A percentile compares a stretch with the other conserved stretches of the same genome.
phyloP scores from a whole-genome alignment of 2,888 invertebrate genomes.

The Drosophila dives region DNA sequence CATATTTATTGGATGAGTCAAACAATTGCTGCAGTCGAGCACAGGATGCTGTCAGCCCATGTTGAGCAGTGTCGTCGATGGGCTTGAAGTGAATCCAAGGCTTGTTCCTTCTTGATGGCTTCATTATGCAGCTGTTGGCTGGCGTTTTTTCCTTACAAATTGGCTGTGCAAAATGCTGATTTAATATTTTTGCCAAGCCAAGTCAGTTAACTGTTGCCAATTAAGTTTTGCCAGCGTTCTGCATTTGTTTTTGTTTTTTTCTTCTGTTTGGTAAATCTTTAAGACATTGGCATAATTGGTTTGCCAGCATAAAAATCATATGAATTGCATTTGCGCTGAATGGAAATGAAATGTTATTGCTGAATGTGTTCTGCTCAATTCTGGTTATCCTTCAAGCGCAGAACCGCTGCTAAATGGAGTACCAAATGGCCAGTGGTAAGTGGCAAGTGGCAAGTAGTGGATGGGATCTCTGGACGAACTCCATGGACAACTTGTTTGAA shows the following conservation, averaged over 20 bases:
- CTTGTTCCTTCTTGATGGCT: slow-evolving; percentile 66
- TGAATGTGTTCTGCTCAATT: slow-evolving; percentile 29
- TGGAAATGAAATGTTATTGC: slow-evolving; percentile 72
- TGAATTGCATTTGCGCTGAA: slow-evolving; percentile 72
- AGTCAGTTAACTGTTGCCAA: slow-evolving; percentile 56
- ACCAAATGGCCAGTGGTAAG: slow-evolving; percentile 35
- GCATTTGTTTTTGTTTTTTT: background rate
- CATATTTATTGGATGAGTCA: slow-evolving; percentile 74
- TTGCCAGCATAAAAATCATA: slow-evolving; percentile 78
- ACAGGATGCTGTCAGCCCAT: slow-evolving; percentile 43
- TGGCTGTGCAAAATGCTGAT: slow-evolving; percentile 75
- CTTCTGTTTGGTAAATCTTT: slow-evolving; percentile 17
- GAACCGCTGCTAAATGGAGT: slow-evolving; percentile 62
- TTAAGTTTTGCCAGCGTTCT: slow-evolving; percentile 64
- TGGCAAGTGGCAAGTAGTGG: slow-evolving; percentile 23
- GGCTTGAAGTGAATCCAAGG: slow-evolving; percentile 7
- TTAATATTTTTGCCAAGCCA: slow-evolving; percentile 68
- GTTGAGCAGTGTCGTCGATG: slow-evolving; percentile 2
- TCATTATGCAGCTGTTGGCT: slow-evolving; percentile 72
- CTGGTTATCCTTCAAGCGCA: slow-evolving; percentile 62
- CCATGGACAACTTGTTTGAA: slow-evolving; percentile 28
- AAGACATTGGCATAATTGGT: slow-evolving; percentile 68
- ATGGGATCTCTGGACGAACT: slow-evolving; percentile 27
- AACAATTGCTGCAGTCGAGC: slow-evolving; percentile 51
- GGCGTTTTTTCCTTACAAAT: slow-evolving; percentile 75